These are phyloP conservation scores for Enteromius anoplus DNA, from an alignment of 2,797 vertebrate species.

Conservation along the genomic window DNA sequence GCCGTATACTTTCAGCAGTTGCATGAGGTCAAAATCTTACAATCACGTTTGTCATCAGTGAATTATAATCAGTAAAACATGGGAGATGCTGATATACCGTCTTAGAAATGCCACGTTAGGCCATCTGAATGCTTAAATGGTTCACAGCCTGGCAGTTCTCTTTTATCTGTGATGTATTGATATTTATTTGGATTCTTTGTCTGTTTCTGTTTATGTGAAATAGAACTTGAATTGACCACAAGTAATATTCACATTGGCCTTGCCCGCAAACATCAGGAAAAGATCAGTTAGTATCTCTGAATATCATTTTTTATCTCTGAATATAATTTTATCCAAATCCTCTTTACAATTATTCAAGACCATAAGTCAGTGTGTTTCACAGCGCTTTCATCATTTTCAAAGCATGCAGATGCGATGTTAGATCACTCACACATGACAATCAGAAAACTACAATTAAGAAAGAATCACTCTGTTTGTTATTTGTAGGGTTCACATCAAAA, in stretches of 20 bases:
- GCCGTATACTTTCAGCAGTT: constrained; percentile 9
- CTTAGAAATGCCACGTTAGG: constrained; percentile 36
- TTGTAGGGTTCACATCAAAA: background rate
- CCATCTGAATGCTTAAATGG: constrained; percentile 43
- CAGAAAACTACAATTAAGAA: background rate
- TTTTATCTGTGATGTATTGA: constrained; percentile 29
- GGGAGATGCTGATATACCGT: constrained; percentile 22
- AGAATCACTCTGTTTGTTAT: background rate
- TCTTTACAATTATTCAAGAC: background rate
- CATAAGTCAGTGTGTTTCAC: constrained; percentile 11
- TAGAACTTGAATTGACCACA: constrained; percentile 33
- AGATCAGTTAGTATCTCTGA: constrained; percentile 30
- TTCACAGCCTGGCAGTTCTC: constrained; percentile 41
- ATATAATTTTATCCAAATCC: constrained; percentile 35
- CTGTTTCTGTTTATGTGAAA: constrained; percentile 10
- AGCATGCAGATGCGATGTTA: background rate
- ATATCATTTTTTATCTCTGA: constrained; percentile 21
- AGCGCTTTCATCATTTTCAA: background rate
- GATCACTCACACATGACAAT: constrained; percentile 22
- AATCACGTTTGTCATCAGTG: background rate
- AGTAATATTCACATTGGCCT: constrained; percentile 41
- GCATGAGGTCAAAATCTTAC: constrained; percentile 22
- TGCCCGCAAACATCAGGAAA: constrained; percentile 44
- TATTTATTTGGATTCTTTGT: constrained; percentile 6
- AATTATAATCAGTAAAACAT: background rate